Conservation (phyloP, 1,140 invertebrate species). For the Saccostrea echinata region DNA sequence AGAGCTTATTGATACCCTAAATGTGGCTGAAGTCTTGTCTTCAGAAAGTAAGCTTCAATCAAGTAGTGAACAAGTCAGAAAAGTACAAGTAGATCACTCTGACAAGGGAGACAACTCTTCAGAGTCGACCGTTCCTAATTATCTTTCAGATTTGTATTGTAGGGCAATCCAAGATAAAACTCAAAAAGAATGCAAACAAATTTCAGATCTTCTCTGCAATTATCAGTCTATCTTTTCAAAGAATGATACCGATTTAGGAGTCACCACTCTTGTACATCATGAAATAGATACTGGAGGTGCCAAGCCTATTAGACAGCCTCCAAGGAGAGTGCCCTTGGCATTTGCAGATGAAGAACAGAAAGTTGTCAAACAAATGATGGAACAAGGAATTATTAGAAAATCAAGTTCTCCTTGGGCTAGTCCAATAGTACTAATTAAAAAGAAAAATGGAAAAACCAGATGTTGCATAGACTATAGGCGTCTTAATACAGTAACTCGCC, state of each 20-base stretch:
- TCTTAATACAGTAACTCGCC: no score
- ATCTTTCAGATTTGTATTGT: background rate
- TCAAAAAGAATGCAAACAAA: background rate
- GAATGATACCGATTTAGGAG: slow-evolving; percentile 44
- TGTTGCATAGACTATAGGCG: no score
- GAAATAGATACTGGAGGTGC: background rate
- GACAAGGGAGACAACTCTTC: background rate
- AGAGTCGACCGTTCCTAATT: background rate
- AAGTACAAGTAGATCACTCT: background rate
- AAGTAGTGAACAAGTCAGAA: background rate
- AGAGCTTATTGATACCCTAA: background rate
- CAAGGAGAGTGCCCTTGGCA: slow-evolving; percentile 41
- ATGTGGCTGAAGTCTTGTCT: background rate
- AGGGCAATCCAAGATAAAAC: background rate
- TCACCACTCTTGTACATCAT: slow-evolving; percentile 42
- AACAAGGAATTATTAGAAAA: slow-evolving; percentile 63
- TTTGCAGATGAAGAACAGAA: slow-evolving; percentile 39
- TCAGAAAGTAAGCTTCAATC: background rate
- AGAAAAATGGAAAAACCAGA: no score
- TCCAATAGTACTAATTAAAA: slow-evolving; percentile 39
- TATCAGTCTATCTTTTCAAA: slow-evolving; percentile 42
- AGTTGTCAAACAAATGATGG: slow-evolving; percentile 48
- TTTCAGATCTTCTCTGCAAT: background rate
- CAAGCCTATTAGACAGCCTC: slow-evolving; percentile 48
- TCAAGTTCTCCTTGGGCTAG: slow-evolving; percentile 76